Base-by-base conservation (phyloP, 23 tunicate species). In the Clavelina lepadiformis region DNA sequence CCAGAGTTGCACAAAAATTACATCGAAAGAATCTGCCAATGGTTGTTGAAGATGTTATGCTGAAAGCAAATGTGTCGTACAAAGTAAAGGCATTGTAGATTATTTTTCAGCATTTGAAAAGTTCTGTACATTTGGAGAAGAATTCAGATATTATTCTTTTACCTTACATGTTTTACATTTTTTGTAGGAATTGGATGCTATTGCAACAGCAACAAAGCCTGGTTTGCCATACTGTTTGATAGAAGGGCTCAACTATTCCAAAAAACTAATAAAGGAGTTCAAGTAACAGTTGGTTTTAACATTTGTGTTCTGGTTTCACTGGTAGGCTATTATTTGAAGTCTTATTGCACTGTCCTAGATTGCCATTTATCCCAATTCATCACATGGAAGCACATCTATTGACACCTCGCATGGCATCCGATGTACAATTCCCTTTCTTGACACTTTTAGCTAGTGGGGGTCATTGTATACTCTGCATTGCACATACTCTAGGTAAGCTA, bases 341-440 rank as follows among this genome's bases (percentile, higher is more conserved):
- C 49, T 15, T 8, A 15, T 11, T 41, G 15, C 49, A 11, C 49
- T 15, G 6, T 79, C 58, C 0, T 62, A 87, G 87, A 3, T 56
- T 87, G 3, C 83, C 79, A 7, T 89, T 89, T 56, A 89, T 89
- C 7, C 97, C 97, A 44, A 80, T 89, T 22, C 88, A 89, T 56
- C 97, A 89, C 76, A 81, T 89, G 91, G 97, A 89, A 45, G 91
- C 97, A 5, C 97, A 89, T 46, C 56, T 84, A 51, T 70, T 89
- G 24, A 89, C 97, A 7, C 49, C 71, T 0, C 61, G 97, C 26
- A 37, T 81, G 33, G 38, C 24, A 5, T 23, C 36, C 0, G 22
- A 70, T 6, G 47, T 81, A 31, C 24, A 74, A 0, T 89, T 89
- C 62, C 97, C 97, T 0, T 89, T 81, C 58, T 60, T 89, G 4